Evolutionary conservation across 2,797 vertebrate genomes (phyloP).

Genomic region (Notamacropus eugenii): DNA sequence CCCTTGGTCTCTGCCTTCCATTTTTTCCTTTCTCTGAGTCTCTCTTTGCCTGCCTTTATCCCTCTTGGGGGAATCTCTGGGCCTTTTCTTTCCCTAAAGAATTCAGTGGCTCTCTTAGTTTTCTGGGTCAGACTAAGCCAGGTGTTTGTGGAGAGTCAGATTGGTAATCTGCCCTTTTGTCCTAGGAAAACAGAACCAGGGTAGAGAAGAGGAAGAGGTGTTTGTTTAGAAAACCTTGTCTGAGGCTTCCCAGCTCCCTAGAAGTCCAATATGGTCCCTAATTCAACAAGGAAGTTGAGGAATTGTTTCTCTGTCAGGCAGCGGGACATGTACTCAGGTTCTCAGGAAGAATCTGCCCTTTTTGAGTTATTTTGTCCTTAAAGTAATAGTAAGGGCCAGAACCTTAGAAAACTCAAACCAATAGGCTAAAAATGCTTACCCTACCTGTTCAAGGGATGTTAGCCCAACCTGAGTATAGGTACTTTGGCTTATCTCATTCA

Average conservation of each 20-base stretch:
- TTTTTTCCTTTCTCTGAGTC: background rate
- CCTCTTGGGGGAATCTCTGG: background rate
- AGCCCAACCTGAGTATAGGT: background rate
- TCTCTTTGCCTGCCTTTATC: background rate
- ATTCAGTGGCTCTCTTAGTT: background rate
- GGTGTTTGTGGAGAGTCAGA: background rate
- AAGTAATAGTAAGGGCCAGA: background rate
- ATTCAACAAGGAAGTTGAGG: background rate
- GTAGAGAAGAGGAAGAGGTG: slow-evolving; percentile 6
- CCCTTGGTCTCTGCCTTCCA: background rate
- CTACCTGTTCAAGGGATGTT: background rate
- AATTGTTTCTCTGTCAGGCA: background rate
- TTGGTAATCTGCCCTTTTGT: background rate
- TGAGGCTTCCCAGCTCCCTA: slow-evolving; percentile 22
- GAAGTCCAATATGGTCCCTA: background rate
- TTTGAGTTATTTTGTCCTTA: background rate
- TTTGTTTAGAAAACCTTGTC: background rate
- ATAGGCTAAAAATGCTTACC: background rate
- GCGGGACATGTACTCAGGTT: background rate
- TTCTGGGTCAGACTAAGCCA: background rate
- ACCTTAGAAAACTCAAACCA: background rate
- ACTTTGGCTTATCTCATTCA: background rate
- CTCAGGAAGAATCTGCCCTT: background rate
- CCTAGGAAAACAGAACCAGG: slow-evolving; percentile 46
- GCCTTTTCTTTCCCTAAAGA: background rate